phyloP scores from a whole-genome alignment of 1,140 invertebrate species.

The Drosophila albomicans region DNA sequence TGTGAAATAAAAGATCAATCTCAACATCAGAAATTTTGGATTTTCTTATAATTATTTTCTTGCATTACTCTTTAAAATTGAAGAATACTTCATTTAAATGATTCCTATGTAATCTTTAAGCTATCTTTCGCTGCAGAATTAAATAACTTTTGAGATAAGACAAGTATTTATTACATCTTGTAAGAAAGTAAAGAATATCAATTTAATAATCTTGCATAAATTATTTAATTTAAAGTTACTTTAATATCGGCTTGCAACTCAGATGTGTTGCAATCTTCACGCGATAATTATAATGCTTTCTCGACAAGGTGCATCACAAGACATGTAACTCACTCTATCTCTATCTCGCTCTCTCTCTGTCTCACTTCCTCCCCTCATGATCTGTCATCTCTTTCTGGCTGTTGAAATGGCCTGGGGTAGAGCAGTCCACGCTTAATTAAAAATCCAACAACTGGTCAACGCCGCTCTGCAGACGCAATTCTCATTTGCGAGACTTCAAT shows the following conservation, averaged over 20 bases:
- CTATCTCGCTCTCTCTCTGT: neutral
- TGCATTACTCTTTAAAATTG: too few species aligned
- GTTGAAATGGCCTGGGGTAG: slow-evolving; percentile 63
- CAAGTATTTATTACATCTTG: too few species aligned
- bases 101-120: too few species aligned
- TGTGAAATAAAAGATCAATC: too few species aligned
- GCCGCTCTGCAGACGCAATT: slow-evolving; percentile 58
- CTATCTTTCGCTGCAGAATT: too few species aligned
- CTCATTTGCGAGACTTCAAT: slow-evolving; percentile 81
- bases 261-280: neutral
- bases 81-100: too few species aligned
- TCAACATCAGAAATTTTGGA: too few species aligned
- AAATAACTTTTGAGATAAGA: too few species aligned
- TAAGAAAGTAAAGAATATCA: too few species aligned
- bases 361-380: neutral
- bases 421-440: slow-evolving; percentile 75
- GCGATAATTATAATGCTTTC: neutral
- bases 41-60: too few species aligned
- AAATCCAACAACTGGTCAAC: slow-evolving; percentile 75
- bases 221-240: too few species aligned
- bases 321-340: slow-evolving; percentile 57
- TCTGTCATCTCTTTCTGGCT: slow-evolving; percentile 24
- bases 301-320: slow-evolving; percentile 35
- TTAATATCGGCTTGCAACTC: neutral
- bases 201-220: too few species aligned